Evolutionary conservation across 2,888 invertebrate species (phyloP), one percentile per base, ranked within the genome.

Genomic region (Tetragonisca angustula): DNA sequence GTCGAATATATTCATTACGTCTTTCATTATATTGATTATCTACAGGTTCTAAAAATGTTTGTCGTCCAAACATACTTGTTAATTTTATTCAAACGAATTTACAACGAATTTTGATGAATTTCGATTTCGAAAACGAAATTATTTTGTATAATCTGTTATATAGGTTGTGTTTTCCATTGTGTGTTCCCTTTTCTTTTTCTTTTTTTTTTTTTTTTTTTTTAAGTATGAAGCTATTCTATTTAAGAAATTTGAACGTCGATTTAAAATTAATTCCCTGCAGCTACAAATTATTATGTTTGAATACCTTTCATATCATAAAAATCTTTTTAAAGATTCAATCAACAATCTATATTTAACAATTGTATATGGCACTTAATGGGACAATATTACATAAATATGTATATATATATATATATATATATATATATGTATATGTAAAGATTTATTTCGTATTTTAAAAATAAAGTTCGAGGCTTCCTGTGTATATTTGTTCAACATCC

Each of bases 401-500:
- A 56, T 32, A 32, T 32, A 32, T 32, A 32, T 32, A 36, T 36
- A 4, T 36, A 4, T 36, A 5, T 36, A 0, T 36, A 27, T 19
- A 21, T 65, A 21, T 19, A 52, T n/a, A 4, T 17, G 24, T 27
- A n/a, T 65, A 24, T 19, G 52, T 43, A n/a, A 61, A 81, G 76
- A 86, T 80, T 81, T 81, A 76, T 68, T 21, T 17, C 43, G 21
- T n/a, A 62, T 24, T 62, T 70, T 56, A 36, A 43, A 76, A 86
- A 73, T 70, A 68, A 62, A 69, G 76, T 74, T 85, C 17, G 36
- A 52, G 56, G 73, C 61, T 83, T 85, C 85, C 76, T 71, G 74
- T 87, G 87, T 87, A 76, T 87, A 87, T 87, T 87, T 85, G 74
- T 69, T 27, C 72, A 74, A 71, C 69, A 36, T 52, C 59, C 13